Evolutionary conservation across 2,113 vertebrate species (phyloP), one percentile per base, ranked within the genome.

Genomic region (Sarotherodon lohbergeri): DNA sequence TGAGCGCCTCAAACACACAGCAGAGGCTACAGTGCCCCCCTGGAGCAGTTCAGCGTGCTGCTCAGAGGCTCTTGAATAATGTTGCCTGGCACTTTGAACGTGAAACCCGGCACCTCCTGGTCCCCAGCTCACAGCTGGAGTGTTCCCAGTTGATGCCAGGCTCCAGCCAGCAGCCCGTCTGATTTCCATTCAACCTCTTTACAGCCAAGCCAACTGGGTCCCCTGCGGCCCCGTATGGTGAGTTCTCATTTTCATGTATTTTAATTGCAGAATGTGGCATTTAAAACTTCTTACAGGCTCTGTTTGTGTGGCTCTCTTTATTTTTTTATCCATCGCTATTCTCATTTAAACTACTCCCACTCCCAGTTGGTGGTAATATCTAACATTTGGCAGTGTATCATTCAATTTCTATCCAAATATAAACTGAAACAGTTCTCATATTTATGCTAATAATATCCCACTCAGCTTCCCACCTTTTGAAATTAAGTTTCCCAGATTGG

Each of bases 191-290:
- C 79, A 55, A 39, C 24, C 82, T 90, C 82, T 85, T 85, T 86
- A 55, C 41, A 41, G 13, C 22, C 71, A 3, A n/a, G 81, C 87
- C 84, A 80, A n/a, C 68, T 39, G 5, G 11, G 32, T 73, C 50
- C 66, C 22, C 66, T 8, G 24, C 17, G 36, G 24, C 36, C 29
- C 36, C 7, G 11, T 22, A 43, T 29, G 17, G 17, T 7, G 24
- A 56, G 19, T 73, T 54, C 66, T 76, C 52, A 57, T 85, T 80
- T 80, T 63, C 66, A 46, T 22, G 46, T 39, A 24, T 85, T 89
- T 79, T 68, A 87, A 82, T 85, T 87, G 57, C 82, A 56, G 63
- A 80, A 80, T 41, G 76, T 71, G 85, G 54, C 90, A 55, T 87
- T 82, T 89, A n/a, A 80, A 82, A 19, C 61, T 34, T 71, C 71